Evolutionary conservation across 2,888 invertebrate species (phyloP).

Genomic region (Pantelozetes paolii): DNA sequence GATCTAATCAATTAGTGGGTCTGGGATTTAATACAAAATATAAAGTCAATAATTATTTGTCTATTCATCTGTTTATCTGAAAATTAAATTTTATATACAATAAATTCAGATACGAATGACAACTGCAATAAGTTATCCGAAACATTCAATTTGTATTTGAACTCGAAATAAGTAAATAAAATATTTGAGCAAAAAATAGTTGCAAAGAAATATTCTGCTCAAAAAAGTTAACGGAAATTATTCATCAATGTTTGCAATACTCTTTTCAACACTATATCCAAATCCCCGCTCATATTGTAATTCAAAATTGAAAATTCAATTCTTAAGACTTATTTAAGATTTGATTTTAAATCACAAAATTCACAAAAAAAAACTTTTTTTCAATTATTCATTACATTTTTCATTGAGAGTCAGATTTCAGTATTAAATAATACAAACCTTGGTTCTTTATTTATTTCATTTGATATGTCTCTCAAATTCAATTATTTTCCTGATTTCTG

Average conservation of each 20-base stretch:
- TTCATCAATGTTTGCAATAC: slow-evolving; percentile 25
- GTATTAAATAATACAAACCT: too few relatives aligned
- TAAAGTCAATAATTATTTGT: too few relatives aligned
- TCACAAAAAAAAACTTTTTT: too few relatives aligned
- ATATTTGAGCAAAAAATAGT: background rate
- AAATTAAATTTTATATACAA: background rate
- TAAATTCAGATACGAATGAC: slow-evolving; percentile 11
- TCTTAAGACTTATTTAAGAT: background rate
- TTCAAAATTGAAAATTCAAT: slow-evolving; percentile 5
- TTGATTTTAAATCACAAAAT: background rate
- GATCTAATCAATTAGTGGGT: too few relatives aligned
- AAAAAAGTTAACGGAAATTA: slow-evolving; percentile 17
- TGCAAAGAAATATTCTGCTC: background rate
- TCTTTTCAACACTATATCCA: slow-evolving; percentile 12
- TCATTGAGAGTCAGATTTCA: too few relatives aligned
- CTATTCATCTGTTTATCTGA: background rate
- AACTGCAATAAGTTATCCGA: background rate
- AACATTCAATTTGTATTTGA: background rate
- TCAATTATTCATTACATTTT: too few relatives aligned
- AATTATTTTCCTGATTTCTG: too few relatives aligned
- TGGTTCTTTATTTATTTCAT: too few relatives aligned
- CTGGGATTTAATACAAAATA: too few relatives aligned
- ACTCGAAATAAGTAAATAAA: slow-evolving; percentile 9
- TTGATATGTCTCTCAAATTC: too few relatives aligned
- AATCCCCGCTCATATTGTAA: background rate